Evolutionary conservation across 2,797 vertebrate genomes (phyloP).

Genomic region (Galaxias olidus): DNA sequence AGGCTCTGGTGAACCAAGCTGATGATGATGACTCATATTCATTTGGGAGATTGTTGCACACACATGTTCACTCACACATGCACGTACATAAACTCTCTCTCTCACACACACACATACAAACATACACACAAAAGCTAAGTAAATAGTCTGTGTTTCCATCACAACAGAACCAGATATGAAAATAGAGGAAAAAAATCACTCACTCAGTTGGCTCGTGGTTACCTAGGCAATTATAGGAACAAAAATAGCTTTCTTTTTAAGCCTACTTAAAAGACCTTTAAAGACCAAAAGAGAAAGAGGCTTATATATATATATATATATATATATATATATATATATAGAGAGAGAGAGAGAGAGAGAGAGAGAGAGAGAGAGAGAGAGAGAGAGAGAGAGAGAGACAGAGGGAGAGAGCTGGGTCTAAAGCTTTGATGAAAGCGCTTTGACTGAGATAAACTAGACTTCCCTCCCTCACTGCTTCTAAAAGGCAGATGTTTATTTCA

Average conservation of each 20-base stretch:
- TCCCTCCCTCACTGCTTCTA: too few species aligned
- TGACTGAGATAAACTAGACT: too few species aligned
- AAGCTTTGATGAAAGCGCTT: too few species aligned
- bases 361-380: background rate
- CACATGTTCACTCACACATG: conserved; percentile 22
- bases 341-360: background rate
- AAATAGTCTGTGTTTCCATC: conserved; percentile 2
- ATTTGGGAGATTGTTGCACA: conserved; percentile 20
- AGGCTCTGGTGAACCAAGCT: background rate
- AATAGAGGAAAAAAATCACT: background rate
- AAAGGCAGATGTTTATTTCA: too few species aligned
- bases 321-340: too few species aligned
- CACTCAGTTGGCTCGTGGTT: conserved; percentile 35
- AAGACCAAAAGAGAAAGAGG: background rate
- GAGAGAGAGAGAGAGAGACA: background rate
- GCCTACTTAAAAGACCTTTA: too few species aligned
- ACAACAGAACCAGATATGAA: conserved; percentile 39
- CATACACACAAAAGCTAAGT: background rate
- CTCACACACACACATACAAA: conserved; percentile 15
- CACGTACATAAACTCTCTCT: background rate
- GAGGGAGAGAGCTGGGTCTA: background rate
- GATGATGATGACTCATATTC: conserved; percentile 14
- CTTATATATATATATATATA: too few species aligned
- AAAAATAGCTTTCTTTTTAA: conserved; percentile 12
- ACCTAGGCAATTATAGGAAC: conserved; percentile 49